Evolutionary conservation across 2,113 vertebrate species (phyloP), one percentile per base, ranked within the genome.

Genomic region (Phyllostomus hastatus): DNA sequence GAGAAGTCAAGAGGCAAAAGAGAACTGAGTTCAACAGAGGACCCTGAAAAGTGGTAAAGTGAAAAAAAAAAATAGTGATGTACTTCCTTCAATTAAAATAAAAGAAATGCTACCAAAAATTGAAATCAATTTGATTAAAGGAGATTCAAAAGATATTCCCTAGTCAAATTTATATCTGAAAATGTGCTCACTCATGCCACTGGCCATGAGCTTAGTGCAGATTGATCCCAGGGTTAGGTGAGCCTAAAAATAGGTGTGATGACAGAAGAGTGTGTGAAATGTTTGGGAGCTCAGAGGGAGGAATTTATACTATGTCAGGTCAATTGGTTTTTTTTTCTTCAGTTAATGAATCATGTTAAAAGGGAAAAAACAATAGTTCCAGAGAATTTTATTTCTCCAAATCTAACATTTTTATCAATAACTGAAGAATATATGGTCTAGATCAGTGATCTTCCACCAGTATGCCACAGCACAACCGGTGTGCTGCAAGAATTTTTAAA

Each of bases 91-190:
- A 35, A 54, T 66, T 83, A 92, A 95, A 69, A 76, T 50, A 61
- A 94, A 96, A 78, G 11, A 91, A 87, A 90, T 46, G 1, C 8
- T 33, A 52, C 46, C 14, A 66, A 66, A 70, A 89, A 24, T 31
- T 88, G 16, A 94, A 88, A 35, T 88, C 24, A 86, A 80, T 81
- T 67, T 66, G 4, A 88, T 9, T 82, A 87, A 41, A 91, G 96
- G 17, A 78, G 5, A 2, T 61, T 93, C 31, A 50, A 88, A 88
- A 22, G 3, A 84, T 72, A 92, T 50, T 70, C 95, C 64, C 33
- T 35, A 75, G 16, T 81, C 11, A 81, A 10, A 26, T 46, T n/a
- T 61, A 43, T 33, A 41, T 90, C 35, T 88, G 31, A 83, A 91
- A 93, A 50, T 16, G 0, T 57, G 28, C 41, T 85, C 69, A 57